Evolutionary conservation across 2,797 vertebrate species (phyloP).

Genomic region (Leuciscus waleckii): DNA sequence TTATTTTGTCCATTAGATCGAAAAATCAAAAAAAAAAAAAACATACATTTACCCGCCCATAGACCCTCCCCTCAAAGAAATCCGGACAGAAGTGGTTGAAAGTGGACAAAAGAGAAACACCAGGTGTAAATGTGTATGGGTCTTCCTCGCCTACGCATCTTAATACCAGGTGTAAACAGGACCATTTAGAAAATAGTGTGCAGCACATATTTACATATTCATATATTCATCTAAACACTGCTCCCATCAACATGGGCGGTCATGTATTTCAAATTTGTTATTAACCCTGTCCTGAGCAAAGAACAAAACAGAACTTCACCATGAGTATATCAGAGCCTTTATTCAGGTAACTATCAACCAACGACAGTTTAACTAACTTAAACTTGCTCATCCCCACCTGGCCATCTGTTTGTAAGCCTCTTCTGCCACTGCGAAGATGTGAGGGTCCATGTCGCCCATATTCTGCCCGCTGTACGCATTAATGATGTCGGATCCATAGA

Average conservation of each 20-base stretch:
- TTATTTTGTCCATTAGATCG: no score
- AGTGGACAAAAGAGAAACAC: no score
- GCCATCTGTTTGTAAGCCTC: constrained; percentile 99
- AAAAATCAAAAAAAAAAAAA: no score
- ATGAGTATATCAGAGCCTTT: not conserved
- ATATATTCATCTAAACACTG: not conserved
- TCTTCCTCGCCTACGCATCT: no score
- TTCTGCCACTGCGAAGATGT: constrained; percentile 98
- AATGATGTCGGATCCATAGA: constrained; percentile 97
- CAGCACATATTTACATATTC: not conserved
- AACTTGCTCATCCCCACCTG: constrained; percentile 81
- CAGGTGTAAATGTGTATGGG: no score
- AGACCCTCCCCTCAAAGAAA: no score
- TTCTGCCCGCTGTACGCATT: constrained; percentile 98
- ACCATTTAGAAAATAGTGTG: not conserved
- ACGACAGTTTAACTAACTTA: not conserved
- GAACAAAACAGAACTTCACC: not conserved
- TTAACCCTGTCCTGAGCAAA: not conserved
- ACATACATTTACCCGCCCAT: no score
- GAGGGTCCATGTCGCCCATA: constrained; percentile 99
- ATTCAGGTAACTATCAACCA: not conserved
- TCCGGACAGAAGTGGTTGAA: no score
- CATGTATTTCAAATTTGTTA: not conserved
- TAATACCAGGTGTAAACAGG: no score
- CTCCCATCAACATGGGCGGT: not conserved